These are phyloP conservation scores for Sturmia bella DNA, from an alignment of 2,888 invertebrate species.

Conservation along the genomic window DNA sequence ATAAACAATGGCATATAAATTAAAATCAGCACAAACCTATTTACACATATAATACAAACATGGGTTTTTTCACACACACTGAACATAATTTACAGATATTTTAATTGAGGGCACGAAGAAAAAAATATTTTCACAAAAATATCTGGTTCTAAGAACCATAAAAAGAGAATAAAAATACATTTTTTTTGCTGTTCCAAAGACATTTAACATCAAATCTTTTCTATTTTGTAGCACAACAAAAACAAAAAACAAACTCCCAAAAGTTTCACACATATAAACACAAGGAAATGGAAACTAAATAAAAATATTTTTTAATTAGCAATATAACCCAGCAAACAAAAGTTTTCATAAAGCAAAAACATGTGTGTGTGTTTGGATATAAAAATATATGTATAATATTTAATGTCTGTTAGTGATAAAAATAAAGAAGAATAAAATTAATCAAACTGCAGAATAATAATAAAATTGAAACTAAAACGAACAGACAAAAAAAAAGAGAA, in stretches of 20 bases:
- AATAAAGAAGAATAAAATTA: no score
- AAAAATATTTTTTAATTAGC: slow-evolving; percentile 13
- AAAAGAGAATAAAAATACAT: slow-evolving; percentile 9
- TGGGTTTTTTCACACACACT: background rate
- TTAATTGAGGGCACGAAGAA: background rate
- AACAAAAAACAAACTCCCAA: slow-evolving; percentile 7
- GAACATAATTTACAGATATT: slow-evolving; percentile 18
- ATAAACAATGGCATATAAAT: no score
- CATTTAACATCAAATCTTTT: slow-evolving; percentile 53
- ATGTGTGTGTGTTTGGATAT: background rate
- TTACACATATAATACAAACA: slow-evolving; percentile 31
- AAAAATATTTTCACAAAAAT: slow-evolving; percentile 19
- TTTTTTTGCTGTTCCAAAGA: slow-evolving; percentile 25
- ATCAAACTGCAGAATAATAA: no score
- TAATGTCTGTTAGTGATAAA: no score
- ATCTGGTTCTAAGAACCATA: slow-evolving; percentile 32
- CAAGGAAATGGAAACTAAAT: slow-evolving; percentile 19
- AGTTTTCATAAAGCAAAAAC: background rate
- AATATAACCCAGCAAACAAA: slow-evolving; percentile 46
- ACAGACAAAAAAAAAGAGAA: no score
- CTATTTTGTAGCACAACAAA: background rate
- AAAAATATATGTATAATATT: background rate
- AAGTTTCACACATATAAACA: slow-evolving; percentile 22
- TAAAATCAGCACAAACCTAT: slow-evolving; percentile 25
- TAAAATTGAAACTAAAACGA: no score